phyloP scores from a whole-genome alignment of 1,140 invertebrate species.

The Papilio glaucus region DNA sequence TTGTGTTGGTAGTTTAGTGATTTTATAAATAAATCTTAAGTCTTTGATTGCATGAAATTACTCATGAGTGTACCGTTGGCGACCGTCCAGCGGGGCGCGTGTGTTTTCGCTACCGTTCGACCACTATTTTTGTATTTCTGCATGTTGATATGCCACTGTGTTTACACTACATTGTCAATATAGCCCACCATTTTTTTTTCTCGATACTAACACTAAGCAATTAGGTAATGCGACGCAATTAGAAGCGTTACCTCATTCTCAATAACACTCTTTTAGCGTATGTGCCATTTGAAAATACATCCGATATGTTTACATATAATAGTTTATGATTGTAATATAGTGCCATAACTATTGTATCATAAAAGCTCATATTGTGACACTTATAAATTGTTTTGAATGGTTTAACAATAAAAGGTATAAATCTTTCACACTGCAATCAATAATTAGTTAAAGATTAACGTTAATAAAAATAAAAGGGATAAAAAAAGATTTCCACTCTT shows the following conservation, averaged over 20 bases:
- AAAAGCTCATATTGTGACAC: too few species aligned
- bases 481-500: too few species aligned
- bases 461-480: too few species aligned
- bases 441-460: too few species aligned
- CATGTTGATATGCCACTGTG: conserved; percentile 31
- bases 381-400: too few species aligned
- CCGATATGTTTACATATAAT: too few species aligned
- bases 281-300: not conserved
- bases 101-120: conserved; percentile 23
- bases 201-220: conserved; percentile 17
- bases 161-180: conserved; percentile 34
- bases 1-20: conserved; percentile 2
- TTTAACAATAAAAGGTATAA: too few species aligned
- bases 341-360: too few species aligned
- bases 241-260: conserved; percentile 22
- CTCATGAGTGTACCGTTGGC: conserved; percentile 13
- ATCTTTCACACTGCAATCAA: too few species aligned
- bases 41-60: conserved; percentile 16
- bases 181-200: conserved; percentile 17
- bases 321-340: too few species aligned
- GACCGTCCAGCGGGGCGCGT: conserved; percentile 16
- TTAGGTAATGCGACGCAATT: conserved; percentile 36
- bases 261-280: not conserved
- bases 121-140: conserved; percentile 37
- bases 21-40: conserved; percentile 25